Evolutionary conservation across 1,140 invertebrate species (phyloP), one percentile per base, ranked within the genome.

Genomic region (Antheraea pernyi): DNA sequence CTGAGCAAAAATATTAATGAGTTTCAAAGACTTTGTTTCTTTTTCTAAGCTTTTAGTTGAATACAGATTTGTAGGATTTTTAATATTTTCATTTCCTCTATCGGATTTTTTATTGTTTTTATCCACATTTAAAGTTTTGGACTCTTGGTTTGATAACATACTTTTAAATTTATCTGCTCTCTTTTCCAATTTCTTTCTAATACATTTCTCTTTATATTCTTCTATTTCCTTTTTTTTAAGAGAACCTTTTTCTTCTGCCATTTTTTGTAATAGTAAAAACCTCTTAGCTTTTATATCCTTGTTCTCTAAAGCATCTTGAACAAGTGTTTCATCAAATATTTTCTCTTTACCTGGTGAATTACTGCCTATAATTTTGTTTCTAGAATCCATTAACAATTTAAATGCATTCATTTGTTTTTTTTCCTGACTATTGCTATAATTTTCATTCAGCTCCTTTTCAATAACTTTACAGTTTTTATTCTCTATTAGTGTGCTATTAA

Each of bases 311-410:
- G 73, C 65, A 67, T 81, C 80, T 73, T 80, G 67, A 36, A 62
- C 42, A 70, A 82, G 76, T 68, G 59, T 39, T 46, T 79, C 71
- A 61, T 81, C 72, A 22, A 71, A 72, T 53, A 36, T 59, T 78
- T 77, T 83, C 63, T 93, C 91, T 82, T 93, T 94, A 0, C 94
- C 95, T 11, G 92, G 92, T 19, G 94, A 93, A 90, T 95, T 95
- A n/a, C 77, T 80, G 16, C 95, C 95, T 72, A 95, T 93, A 48
- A 91, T 92, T 76, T 94, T 94, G 77, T 94, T 93, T 73, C 94
- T 86, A 19, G 93, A 93, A 72, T 93, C 93, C 95, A 95, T 95
- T 86, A 95, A 88, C 46, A 95, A 77, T 74, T 94, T 88, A 83
- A 95, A 95, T 30, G 94, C 94, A 93, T 95, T 81, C 63, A 73